Percentiles rank a stretch among this genome's conserved stretches.
These are phyloP conservation scores for Drosophila navojoa DNA, from an alignment of 1,140 invertebrate species.

Conservation along the genomic window DNA sequence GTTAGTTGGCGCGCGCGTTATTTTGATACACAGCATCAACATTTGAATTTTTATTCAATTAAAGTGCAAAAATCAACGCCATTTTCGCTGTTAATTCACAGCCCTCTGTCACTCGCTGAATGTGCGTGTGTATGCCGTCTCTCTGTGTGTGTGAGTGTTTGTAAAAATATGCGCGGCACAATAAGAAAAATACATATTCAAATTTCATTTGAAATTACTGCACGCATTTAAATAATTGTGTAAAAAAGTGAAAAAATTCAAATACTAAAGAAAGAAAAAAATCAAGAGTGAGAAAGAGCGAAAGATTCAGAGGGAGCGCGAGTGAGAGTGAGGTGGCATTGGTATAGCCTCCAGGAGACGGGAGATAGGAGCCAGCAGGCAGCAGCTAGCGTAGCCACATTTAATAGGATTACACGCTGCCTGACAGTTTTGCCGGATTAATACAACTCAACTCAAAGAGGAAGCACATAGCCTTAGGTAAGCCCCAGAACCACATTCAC, in stretches of 20 bases:
- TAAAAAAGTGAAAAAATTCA: slow-evolving; percentile 51
- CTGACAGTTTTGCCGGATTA: slow-evolving; percentile 49
- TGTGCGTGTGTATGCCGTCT: slow-evolving; percentile 14
- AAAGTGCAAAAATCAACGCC: slow-evolving; percentile 71
- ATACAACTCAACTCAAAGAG: slow-evolving; percentile 36
- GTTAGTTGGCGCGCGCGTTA: slow-evolving; percentile 22
- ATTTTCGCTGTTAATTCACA: slow-evolving; percentile 36
- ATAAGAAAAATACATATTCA: slow-evolving; percentile 67
- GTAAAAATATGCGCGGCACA: slow-evolving; percentile 58
- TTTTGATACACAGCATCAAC: slow-evolving; percentile 33
- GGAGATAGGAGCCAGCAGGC: neutral
- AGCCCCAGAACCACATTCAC: neutral
- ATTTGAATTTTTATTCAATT: slow-evolving; percentile 80
- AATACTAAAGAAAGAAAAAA: slow-evolving; percentile 36
- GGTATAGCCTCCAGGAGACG: too few relatives aligned
- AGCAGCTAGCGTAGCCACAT: slow-evolving; percentile 34
- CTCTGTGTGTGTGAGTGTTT: slow-evolving; percentile 30
- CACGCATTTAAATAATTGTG: slow-evolving; percentile 78
- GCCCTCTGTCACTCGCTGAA: slow-evolving; percentile 6
- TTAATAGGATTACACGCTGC: slow-evolving; percentile 43
- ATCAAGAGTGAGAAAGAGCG: slow-evolving; percentile 5
- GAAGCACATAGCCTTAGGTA: slow-evolving; percentile 19
- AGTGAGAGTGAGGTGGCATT: neutral
- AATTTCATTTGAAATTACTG: slow-evolving; percentile 74
- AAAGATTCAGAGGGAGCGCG: neutral